Percentiles rank a stretch among this genome's conserved stretches.
Conservation (phyloP, 2,113 vertebrate genomes). For the Alexandromys fortis region DNA sequence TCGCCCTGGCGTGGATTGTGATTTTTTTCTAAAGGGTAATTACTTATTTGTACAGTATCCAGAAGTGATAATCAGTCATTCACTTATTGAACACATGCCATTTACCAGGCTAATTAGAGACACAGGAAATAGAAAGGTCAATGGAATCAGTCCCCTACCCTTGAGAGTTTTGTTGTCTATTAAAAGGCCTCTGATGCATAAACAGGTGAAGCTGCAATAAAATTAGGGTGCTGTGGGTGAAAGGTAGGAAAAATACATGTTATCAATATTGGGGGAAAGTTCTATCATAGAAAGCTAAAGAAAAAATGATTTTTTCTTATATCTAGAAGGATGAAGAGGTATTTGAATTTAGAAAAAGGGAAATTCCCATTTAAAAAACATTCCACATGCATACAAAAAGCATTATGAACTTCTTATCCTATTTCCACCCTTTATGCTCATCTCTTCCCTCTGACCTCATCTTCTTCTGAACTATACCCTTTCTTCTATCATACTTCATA, state of each 20-base stretch:
- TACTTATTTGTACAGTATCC: slow-evolving; percentile 57
- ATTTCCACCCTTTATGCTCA: too few relatives aligned
- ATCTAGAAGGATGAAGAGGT: slow-evolving; percentile 36
- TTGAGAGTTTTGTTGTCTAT: slow-evolving; percentile 52
- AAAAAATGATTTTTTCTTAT: neutral
- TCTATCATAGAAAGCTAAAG: neutral
- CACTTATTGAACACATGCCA: slow-evolving; percentile 53
- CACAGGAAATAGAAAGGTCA: slow-evolving; percentile 47
- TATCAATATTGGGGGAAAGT: neutral
- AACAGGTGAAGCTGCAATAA: slow-evolving; percentile 9
- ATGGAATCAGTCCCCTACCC: slow-evolving; percentile 20
- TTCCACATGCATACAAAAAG: neutral
- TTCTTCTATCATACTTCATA: neutral
- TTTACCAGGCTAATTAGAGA: slow-evolving; percentile 53
- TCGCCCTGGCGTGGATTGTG: neutral
- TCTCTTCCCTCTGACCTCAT: neutral
- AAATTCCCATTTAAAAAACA: neutral
- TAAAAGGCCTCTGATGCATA: slow-evolving; percentile 25
- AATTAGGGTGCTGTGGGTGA: neutral
- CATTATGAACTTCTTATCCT: neutral
- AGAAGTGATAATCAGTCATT: slow-evolving; percentile 61
- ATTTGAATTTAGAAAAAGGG: neutral
- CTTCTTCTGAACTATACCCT: neutral
- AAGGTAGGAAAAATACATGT: neutral
- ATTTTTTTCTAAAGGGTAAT: slow-evolving; percentile 50